These are phyloP conservation scores for Sinosuthora webbiana DNA, from an alignment of 2,113 vertebrate genomes.

Conservation along the genomic window DNA sequence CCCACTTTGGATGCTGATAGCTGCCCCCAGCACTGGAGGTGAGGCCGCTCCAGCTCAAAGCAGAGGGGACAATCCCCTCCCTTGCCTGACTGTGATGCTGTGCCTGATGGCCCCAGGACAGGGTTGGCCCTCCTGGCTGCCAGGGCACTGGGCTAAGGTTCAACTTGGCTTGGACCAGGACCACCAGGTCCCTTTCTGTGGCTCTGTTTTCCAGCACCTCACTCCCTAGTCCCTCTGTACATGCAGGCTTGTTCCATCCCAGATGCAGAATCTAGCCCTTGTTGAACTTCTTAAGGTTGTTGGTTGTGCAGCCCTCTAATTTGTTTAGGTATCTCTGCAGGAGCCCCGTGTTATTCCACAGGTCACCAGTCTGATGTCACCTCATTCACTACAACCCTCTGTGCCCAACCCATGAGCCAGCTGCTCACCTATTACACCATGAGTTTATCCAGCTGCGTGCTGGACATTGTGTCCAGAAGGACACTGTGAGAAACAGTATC, in stretches of 20 bases:
- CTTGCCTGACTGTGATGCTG: rapidly evolving
- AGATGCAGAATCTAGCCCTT: background rate
- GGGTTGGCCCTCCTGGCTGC: background rate
- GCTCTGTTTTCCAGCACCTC: background rate
- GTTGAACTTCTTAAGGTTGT: background rate
- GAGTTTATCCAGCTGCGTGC: background rate
- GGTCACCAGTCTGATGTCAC: background rate
- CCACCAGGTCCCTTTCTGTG: rapidly evolving
- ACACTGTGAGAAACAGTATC: background rate
- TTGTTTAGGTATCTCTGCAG: background rate
- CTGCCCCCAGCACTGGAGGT: background rate
- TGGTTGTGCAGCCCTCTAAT: background rate
- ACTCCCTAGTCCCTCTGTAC: background rate
- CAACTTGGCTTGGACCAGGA: rapidly evolving
- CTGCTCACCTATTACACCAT: rapidly evolving
- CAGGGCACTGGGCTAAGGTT: background rate
- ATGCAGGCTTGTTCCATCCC: too few relatives aligned
- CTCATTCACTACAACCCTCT: too few relatives aligned
- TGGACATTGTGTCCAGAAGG: background rate
- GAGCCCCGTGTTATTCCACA: background rate
- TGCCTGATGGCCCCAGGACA: background rate
- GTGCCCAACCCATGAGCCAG: rapidly evolving
- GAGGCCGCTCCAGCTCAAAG: rapidly evolving
- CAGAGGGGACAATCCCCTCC: background rate
- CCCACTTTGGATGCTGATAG: background rate